Conservation (phyloP, 1,140 invertebrate genomes). For the Hylyphantes graminicola region DNA sequence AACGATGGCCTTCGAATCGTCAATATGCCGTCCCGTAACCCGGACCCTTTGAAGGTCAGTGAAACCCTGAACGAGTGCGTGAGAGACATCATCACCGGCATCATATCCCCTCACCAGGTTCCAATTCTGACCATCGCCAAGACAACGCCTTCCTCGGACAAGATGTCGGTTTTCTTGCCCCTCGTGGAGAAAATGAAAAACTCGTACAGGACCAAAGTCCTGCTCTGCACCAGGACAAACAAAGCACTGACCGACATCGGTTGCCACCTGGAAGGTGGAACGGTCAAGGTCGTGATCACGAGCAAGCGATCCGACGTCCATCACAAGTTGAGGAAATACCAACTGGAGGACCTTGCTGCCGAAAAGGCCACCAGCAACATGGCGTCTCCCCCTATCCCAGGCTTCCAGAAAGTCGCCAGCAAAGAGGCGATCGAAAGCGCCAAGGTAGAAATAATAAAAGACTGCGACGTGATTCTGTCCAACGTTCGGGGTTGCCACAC, state of each 20-base stretch:
- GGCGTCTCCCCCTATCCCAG: not conserved
- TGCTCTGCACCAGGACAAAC: conserved; percentile 30
- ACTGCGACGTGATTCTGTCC: conserved; percentile 50
- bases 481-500: conserved; percentile 22
- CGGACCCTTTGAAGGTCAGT: not conserved
- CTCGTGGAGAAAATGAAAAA: conserved; percentile 39
- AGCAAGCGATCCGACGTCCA: conserved; percentile 23
- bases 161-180: conserved; percentile 16
- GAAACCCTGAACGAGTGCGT: conserved; percentile 15
- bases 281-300: conserved; percentile 20
- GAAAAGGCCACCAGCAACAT: not conserved
- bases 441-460: conserved; percentile 13
- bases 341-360: conserved; percentile 32
- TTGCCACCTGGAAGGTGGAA: not conserved
- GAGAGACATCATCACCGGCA: conserved; percentile 42
- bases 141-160: conserved; percentile 27
- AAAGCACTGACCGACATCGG: conserved; percentile 35
- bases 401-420: too few relatives aligned
- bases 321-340: conserved; percentile 27
- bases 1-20: conserved; percentile 10
- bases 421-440: not conserved
- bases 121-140: conserved; percentile 42
- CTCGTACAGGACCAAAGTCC: conserved; percentile 48
- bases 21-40: not conserved
- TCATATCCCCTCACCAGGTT: conserved; percentile 43